phyloP scores from a whole-genome alignment of 2,888 invertebrate species.

The Cynaeus angustus region DNA sequence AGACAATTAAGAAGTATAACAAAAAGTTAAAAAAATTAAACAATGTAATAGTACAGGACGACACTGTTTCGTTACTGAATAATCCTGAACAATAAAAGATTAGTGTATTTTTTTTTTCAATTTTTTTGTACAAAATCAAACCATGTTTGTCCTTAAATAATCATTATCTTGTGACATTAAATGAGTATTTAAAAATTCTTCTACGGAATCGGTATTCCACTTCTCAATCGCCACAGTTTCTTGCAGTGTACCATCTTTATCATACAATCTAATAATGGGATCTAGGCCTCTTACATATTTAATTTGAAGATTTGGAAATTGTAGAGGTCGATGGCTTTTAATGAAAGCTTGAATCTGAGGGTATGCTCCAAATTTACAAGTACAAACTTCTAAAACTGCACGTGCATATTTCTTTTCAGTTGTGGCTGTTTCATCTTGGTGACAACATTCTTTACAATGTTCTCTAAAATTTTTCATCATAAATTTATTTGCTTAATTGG shows the following conservation, averaged over 20 bases:
- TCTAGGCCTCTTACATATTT: conserved; percentile 95
- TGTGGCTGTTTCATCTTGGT: conserved; percentile 80
- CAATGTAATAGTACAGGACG: conserved; percentile 78
- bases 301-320: conserved; percentile 93
- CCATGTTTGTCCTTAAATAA: conserved; percentile 77
- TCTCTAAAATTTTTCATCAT: conserved; percentile 61
- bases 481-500: background rate
- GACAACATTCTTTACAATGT: conserved; percentile 87
- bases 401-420: conserved; percentile 87
- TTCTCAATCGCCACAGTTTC: conserved; percentile 97
- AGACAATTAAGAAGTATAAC: conserved; percentile 81
- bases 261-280: conserved; percentile 93
- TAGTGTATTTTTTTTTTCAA: background rate
- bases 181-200: conserved; percentile 95
- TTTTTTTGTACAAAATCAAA: conserved; percentile 61
- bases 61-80: conserved; percentile 66
- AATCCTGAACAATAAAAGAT: conserved; percentile 27
- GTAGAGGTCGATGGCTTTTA: conserved; percentile 91
- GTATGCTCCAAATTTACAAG: conserved; percentile 98
- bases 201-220: conserved; percentile 98
- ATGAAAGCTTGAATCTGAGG: conserved; percentile 99
- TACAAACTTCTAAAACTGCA: conserved; percentile 96
- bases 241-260: conserved; percentile 87
- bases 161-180: conserved; percentile 77
- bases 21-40: conserved; percentile 81